Evolutionary conservation across 2,797 vertebrate genomes (phyloP).

Genomic region (Scleropages formosus): DNA sequence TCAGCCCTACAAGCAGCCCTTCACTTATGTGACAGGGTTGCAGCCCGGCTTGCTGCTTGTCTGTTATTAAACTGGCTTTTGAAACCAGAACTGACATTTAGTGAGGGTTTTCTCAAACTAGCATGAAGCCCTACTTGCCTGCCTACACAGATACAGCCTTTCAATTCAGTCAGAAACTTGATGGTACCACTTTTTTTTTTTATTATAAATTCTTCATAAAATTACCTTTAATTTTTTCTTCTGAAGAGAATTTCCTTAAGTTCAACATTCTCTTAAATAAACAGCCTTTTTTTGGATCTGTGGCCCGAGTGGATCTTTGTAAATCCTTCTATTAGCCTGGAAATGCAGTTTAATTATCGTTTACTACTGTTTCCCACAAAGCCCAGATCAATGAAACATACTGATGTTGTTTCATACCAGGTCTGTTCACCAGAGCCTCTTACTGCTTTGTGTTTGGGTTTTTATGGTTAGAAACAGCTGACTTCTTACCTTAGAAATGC

Average conservation of each 20-base stretch:
- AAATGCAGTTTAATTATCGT: not conserved
- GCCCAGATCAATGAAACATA: not conserved
- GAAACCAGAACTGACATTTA: not conserved
- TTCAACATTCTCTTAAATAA: not conserved
- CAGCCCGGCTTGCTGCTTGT: conserved; percentile 31
- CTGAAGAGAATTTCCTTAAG: conserved; percentile 19
- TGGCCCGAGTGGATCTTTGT: conserved; percentile 1
- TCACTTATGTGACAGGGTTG: conserved; percentile 48
- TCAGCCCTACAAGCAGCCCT: conserved; percentile 65
- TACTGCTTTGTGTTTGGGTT: not conserved
- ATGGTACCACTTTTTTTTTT: conserved; percentile 4
- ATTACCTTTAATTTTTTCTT: too few species aligned
- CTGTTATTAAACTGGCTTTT: not conserved
- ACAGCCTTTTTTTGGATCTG: not conserved
- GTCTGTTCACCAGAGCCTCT: not conserved
- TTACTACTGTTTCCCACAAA: not conserved
- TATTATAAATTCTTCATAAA: not conserved
- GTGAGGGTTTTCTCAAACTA: not conserved
- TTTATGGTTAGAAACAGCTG: not conserved
- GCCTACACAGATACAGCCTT: not conserved
- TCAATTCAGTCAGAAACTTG: conserved; percentile 4
- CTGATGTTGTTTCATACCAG: not conserved
- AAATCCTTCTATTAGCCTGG: conserved; percentile 5
- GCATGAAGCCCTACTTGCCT: conserved; percentile 15
- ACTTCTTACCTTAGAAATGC: too few species aligned